A percentile compares a stretch with the other conserved stretches of the same genome.
phyloP scores from a whole-genome alignment of 2,888 invertebrate species.

The Dioctria linearis region DNA sequence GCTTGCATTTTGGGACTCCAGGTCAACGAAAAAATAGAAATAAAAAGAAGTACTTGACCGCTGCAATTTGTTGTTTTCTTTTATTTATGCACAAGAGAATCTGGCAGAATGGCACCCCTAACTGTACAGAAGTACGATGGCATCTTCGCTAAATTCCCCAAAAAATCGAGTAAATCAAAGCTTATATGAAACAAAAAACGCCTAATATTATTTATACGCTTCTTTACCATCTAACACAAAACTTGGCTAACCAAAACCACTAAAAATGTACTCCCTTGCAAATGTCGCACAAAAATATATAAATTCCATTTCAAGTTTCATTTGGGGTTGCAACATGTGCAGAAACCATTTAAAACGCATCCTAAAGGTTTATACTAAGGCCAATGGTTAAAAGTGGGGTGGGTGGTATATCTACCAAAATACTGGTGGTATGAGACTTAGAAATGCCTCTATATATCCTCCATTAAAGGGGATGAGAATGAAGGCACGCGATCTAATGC shows the following conservation, averaged over 20 bases:
- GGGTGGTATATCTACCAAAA: neutral
- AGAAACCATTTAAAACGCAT: constrained; percentile 38
- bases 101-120: too few species aligned
- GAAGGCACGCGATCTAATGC: constrained; percentile 47
- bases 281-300: constrained; percentile 27
- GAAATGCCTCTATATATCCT: constrained; percentile 15
- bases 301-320: constrained; percentile 47
- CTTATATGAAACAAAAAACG: too few species aligned
- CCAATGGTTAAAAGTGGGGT: neutral
- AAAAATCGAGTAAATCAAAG: too few species aligned
- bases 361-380: constrained; percentile 10
- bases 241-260: constrained; percentile 23
- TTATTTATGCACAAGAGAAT: too few species aligned
- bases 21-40: too few species aligned
- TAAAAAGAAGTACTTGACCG: too few species aligned
- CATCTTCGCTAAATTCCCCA: too few species aligned
- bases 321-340: constrained; percentile 53
- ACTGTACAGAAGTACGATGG: too few species aligned
- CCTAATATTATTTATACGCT: too few species aligned
- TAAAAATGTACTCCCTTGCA: constrained; percentile 33
- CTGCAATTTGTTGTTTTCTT: too few species aligned
- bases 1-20: too few species aligned
- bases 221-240: constrained; percentile 28
- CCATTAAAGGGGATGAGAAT: neutral
- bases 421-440: constrained; percentile 21